Evolutionary conservation across 1,140 invertebrate genomes (phyloP).

Genomic region (Eupristina koningsbergeri): DNA sequence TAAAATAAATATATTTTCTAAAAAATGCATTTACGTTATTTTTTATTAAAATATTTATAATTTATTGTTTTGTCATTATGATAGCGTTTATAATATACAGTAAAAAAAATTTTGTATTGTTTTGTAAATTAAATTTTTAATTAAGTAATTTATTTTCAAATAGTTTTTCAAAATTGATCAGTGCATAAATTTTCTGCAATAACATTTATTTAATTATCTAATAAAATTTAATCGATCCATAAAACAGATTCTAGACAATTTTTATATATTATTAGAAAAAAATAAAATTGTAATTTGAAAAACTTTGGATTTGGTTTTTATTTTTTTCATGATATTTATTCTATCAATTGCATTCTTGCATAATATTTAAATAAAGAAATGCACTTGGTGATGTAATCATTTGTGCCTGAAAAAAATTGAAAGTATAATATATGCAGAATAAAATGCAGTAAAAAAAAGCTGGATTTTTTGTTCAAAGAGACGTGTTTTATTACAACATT

Average conservation of each 20-base stretch:
- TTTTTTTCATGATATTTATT: neutral
- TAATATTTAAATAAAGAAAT: slow-evolving; percentile 11
- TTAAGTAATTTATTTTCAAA: no score
- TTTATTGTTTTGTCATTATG: no score
- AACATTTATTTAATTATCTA: no score
- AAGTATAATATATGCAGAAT: neutral
- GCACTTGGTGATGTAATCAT: neutral
- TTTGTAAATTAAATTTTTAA: no score
- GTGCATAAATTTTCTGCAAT: no score
- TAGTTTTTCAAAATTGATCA: no score
- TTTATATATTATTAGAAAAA: neutral
- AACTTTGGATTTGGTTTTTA: neutral
- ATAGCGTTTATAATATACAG: no score
- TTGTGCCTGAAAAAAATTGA: neutral
- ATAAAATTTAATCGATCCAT: neutral
- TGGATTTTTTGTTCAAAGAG: slow-evolving; percentile 57
- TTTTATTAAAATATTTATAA: no score
- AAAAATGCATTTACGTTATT: neutral
- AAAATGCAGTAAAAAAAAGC: neutral
- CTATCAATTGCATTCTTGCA: neutral
- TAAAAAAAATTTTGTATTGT: no score
- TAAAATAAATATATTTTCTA: neutral
- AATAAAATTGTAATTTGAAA: neutral
- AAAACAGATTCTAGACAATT: neutral
- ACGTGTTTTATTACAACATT: slow-evolving; percentile 70